A percentile compares a stretch with the other conserved stretches of the same genome.
These are phyloP conservation scores for Orchesellides sinensis DNA, from an alignment of 2,888 invertebrate genomes.

Conservation along the genomic window DNA sequence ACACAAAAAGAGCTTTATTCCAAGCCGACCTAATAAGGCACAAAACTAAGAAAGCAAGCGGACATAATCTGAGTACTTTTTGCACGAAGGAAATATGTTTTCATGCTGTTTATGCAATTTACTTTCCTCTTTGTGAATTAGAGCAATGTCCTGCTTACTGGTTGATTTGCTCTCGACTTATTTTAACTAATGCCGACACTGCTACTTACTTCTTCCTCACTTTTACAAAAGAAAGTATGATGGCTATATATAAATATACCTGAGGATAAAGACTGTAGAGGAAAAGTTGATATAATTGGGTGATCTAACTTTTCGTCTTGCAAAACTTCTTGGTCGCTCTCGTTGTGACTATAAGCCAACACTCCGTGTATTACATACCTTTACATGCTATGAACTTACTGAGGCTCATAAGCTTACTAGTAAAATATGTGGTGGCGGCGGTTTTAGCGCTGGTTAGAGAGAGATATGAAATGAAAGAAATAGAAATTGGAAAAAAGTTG, in stretches of 20 bases:
- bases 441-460: too few relatives aligned
- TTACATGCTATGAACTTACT: neutral
- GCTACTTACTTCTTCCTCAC: too few relatives aligned
- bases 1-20: too few relatives aligned
- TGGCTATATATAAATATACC: too few relatives aligned
- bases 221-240: too few relatives aligned
- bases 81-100: neutral
- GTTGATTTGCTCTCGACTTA: neutral
- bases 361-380: too few relatives aligned
- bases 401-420: neutral
- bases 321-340: neutral
- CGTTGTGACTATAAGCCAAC: neutral
- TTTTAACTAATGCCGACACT: neutral
- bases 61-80: too few relatives aligned
- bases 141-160: neutral
- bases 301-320: slow-evolving; percentile 40
- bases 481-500: slow-evolving; percentile 14
- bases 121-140: neutral
- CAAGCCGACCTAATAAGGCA: too few relatives aligned
- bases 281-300: slow-evolving; percentile 46
- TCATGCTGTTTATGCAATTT: neutral
- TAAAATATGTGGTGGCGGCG: too few relatives aligned
- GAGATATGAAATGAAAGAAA: slow-evolving; percentile 25
- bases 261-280: neutral
- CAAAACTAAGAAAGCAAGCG: too few relatives aligned